Evolutionary conservation across 2,113 vertebrate species (phyloP).

Genomic region (Hepsetus odoe): DNA sequence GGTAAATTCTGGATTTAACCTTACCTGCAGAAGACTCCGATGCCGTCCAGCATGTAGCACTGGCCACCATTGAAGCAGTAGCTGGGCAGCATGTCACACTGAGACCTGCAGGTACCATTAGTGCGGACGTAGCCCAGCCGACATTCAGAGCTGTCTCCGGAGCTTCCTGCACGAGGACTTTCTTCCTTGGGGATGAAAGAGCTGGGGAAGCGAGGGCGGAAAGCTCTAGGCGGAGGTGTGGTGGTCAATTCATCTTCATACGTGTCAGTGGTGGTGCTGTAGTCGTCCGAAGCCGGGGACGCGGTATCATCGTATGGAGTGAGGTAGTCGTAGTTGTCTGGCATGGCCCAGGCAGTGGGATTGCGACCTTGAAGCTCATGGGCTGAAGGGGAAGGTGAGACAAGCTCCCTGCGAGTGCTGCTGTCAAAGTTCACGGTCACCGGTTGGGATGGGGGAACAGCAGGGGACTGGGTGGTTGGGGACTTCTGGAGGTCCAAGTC

Average conservation of each 20-base stretch:
- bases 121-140: conserved; percentile 79
- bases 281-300: conserved; percentile 86
- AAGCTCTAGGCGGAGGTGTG: conserved; percentile 58
- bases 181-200: conserved; percentile 50
- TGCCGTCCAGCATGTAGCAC: conserved; percentile 89
- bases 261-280: conserved; percentile 83
- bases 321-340: conserved; percentile 86
- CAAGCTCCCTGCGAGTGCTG: conserved; percentile 67
- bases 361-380: conserved; percentile 75
- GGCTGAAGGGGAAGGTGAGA: conserved; percentile 69
- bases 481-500: conserved; percentile 63
- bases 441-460: conserved; percentile 61
- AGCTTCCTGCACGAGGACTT: conserved; percentile 45
- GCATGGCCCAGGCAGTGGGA: conserved; percentile 83
- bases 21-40: conserved; percentile 94
- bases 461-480: conserved; percentile 52
- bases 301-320: conserved; percentile 84
- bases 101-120: conserved; percentile 88
- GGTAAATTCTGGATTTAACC: not conserved
- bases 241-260: conserved; percentile 76
- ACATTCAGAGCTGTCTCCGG: conserved; percentile 78
- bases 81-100: conserved; percentile 87
- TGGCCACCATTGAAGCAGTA: conserved; percentile 96
- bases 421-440: conserved; percentile 84
- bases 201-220: conserved; percentile 60